Percentiles rank a stretch among this genome's conserved stretches.
Conservation (phyloP, 2,797 vertebrate genomes). For the Huso huso region DNA sequence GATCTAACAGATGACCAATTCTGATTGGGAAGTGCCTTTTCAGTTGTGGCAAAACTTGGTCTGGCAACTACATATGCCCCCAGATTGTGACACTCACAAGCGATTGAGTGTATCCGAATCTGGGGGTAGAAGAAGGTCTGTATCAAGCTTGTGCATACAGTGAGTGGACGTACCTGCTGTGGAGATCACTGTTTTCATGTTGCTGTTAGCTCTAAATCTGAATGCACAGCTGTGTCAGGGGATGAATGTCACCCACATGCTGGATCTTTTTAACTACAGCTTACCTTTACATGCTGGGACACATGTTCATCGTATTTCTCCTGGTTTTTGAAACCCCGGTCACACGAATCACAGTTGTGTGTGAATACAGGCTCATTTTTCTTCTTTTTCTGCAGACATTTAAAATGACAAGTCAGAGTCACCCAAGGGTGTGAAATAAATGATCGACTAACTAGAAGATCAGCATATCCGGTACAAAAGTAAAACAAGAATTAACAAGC, state of each 20-base stretch:
- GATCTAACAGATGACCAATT: not conserved
- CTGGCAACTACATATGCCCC: too few species aligned
- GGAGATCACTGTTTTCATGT: too few species aligned
- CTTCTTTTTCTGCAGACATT: slow-evolving; percentile 46
- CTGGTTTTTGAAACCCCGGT: slow-evolving; percentile 81
- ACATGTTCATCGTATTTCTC: slow-evolving; percentile 83
- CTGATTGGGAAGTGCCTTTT: too few species aligned
- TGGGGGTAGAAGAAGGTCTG: too few species aligned
- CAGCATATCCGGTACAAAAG: not conserved
- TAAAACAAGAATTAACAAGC: too few species aligned
- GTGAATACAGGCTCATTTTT: slow-evolving; percentile 74
- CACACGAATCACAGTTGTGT: slow-evolving; percentile 89
- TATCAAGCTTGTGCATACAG: too few species aligned
- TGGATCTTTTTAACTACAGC: not conserved
- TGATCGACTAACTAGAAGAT: not conserved
- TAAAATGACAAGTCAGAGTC: not conserved
- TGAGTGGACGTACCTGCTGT: too few species aligned
- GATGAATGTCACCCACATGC: not conserved
- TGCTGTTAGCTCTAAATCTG: too few species aligned
- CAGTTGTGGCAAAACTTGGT: too few species aligned
- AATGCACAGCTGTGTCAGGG: too few species aligned
- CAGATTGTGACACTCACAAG: too few species aligned
- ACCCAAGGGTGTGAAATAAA: not conserved
- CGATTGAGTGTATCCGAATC: too few species aligned
- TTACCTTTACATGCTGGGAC: slow-evolving; percentile 84